Evolutionary conservation across 1,140 invertebrate species (phyloP).

Genomic region (Anoplolepis gracilipes): DNA sequence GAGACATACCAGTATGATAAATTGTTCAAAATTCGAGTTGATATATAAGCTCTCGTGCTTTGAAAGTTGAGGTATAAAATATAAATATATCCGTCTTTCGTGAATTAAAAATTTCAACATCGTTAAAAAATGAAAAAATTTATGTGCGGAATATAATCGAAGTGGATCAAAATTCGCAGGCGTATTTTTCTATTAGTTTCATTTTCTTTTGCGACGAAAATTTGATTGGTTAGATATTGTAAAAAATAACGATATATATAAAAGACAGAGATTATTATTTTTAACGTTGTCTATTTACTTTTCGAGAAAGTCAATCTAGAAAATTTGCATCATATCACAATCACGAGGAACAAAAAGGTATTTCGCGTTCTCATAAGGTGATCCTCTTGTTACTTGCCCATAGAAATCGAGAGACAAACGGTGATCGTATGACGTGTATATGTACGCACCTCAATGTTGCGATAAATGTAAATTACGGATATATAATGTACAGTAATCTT

Average conservation of each 20-base stretch:
- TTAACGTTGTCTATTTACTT: background rate
- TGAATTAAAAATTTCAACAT: background rate
- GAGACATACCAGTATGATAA: slow-evolving; percentile 78
- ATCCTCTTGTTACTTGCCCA: slow-evolving; percentile 1
- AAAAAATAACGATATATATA: background rate
- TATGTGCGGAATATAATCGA: background rate
- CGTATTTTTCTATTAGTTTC: background rate
- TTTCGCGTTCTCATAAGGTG: background rate
- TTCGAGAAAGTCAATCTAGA: background rate
- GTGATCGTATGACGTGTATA: slow-evolving; percentile 31
- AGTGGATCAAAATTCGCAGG: background rate
- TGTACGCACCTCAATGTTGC: background rate
- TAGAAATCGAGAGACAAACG: slow-evolving; percentile 42
- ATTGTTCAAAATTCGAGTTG: slow-evolving; percentile 50
- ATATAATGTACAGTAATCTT: slow-evolving; percentile 32
- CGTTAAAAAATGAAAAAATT: background rate
- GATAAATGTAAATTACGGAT: slow-evolving; percentile 52
- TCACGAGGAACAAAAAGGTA: background rate
- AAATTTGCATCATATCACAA: background rate
- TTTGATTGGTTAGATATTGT: background rate
- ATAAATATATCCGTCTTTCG: background rate
- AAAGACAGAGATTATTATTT: background rate
- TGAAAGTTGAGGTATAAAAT: slow-evolving; percentile 18
- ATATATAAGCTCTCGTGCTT: slow-evolving; percentile 28
- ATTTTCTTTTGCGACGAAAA: background rate